Evolutionary conservation across 1,140 invertebrate species (phyloP), one percentile per base, ranked within the genome.

Genomic region (Octopus sinensis): DNA sequence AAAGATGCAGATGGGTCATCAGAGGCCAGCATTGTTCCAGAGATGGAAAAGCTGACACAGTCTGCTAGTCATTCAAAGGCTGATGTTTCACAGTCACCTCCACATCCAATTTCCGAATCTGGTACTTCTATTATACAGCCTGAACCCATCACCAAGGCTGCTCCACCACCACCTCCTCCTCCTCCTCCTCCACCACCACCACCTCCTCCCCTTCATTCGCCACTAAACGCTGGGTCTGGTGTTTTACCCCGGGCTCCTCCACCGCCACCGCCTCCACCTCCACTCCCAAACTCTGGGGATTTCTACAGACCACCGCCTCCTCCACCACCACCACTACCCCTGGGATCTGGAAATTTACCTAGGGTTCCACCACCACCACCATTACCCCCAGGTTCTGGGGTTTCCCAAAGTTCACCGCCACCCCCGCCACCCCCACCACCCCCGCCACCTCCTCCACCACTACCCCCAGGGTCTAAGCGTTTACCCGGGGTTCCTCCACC

Each of bases 351-450:
- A 12, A 79, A 78, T 54, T 43, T 82, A 81, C 12, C 80, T 81
- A 62, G 78, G 80, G 51, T 82, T 30, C 84, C 82, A 6, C 84
- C 87, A 30, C 80, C 82, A 52, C 83, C 84, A 62, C 73, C 81
- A 30, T 23, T 17, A 12, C 68, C 68, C 6, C 68, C 68, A 6
- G 17, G 17, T 0, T 23, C 68, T 6, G 9, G 9, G 5, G 13
- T 9, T 7, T 13, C 7, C 13, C 17, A 23, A 5, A 5, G 13
- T 12, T 53, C 71, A 54, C 51, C 79, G 75, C 82, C 81, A 1
- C 88, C 88, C 13, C 88, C 90, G 75, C 86, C 88, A 17, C 82
- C 84, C 2, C 79, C 82, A 43, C 80, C 79, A 17, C 79, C 71
- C 30, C 68, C 82, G 10, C 82, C 78, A 10, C 85, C 85, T 43